Evolutionary conservation across 2,113 vertebrate species (phyloP), one percentile per base, ranked within the genome.

Genomic region (Desmodus rotundus): DNA sequence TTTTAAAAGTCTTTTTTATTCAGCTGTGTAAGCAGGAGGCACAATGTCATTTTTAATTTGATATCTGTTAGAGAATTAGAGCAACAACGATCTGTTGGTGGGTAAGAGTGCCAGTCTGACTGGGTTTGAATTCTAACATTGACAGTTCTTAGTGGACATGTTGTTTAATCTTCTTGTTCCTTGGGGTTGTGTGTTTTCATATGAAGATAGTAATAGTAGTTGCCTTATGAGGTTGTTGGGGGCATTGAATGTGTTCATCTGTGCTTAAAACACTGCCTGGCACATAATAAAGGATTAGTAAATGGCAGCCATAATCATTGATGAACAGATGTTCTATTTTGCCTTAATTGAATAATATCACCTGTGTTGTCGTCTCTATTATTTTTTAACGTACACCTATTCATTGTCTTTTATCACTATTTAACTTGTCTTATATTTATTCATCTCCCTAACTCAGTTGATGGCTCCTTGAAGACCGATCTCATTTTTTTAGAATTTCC

Each of bases 301-400:
- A 76, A 61, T 87, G n/a, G 58, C 80, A 74, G 17, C 65, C 41
- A 5, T 73, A 28, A 52, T 87, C 45, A n/a, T 41, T 96, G 28
- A 43, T 54, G 63, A 93, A 63, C 4, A 19, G 47, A 83, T 74
- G 26, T 13, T 84, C 9, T 43, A 2, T 50, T 87, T 82, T 68
- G 58, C n/a, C 78, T 50, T 52, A 84, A 14, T 54, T 80, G 68
- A 63, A n/a, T 24, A 67, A 14, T 90, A 20, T 68, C 12, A 54
- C n/a, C 41, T 94, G 33, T 72, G 14, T 87, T 87, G 47, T 88
- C 50, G 31, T 84, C 78, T 88, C 87, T 80, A 41, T 84, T 95
- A 61, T 47, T 74, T 10, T 63, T 91, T 65, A 72, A 67, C 9
- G 43, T 77, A 70, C n/a, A 43, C 22, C 15, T 91, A 14, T 73